Evolutionary conservation across 2,797 vertebrate genomes (phyloP), one percentile per base, ranked within the genome.

Genomic region (Podarcis siculus): DNA sequence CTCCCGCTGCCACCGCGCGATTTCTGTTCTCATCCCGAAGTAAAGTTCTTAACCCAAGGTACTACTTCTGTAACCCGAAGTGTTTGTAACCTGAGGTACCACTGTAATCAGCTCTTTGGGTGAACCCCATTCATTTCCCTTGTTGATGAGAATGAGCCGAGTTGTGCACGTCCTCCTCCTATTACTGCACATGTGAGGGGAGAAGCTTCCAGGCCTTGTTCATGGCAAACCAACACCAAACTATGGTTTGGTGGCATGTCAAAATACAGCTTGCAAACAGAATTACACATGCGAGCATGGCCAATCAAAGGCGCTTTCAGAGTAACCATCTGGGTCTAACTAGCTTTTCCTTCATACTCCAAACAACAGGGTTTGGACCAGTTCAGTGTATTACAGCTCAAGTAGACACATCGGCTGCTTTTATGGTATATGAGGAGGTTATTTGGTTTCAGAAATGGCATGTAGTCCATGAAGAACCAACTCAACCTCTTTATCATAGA

Each of bases 1-100:
- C 3, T 49, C 49, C 49, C 1, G 1, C 12, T 49, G 49, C 49
- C 49, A 1, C 49, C 1, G 1, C 12, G 1, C 12, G 0, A 49
- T 49, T 55, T 55, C 49, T 15, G 13, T 55, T 55, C 49, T 55
- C 49, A 55, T 55, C 49, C 13, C 1, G 12, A 55, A 1, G 49
- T 15, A 55, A 55, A 55, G 49, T 15, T 55, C 49, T 55, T 55
- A 55, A 55, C 49, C 49, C 3, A 0, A 55, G 49, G 49, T 15
- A 55, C 49, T 55, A 55, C 49, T 15, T 55, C 49, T 55, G 49
- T 55, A 55, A 55, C 49, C 13, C 13, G 0, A 55, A 55, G 49
- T 55, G 3, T 55, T 55, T 55, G 49, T 15, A 55, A 55, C 49
- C 49, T 3, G 49, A 55, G 3, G 45, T 30, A 30, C 66, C 71